phyloP scores from a whole-genome alignment of 1,140 invertebrate species.

The Danaus plexippus region DNA sequence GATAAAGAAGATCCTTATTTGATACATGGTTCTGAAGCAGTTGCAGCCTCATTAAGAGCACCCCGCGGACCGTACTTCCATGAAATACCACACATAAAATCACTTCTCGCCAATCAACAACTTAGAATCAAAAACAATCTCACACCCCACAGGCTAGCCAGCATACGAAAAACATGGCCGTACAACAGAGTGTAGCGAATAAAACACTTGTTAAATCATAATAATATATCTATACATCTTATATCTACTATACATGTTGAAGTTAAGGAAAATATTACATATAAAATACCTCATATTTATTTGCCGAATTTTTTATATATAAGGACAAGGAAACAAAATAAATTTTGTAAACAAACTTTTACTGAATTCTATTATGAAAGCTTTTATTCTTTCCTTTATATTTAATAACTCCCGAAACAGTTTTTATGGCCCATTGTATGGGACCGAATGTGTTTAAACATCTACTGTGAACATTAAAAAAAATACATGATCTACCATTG shows the following conservation, averaged over 20 bases:
- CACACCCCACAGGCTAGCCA: constrained; percentile 72
- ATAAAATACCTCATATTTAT: constrained; percentile 16
- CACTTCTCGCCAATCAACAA: constrained; percentile 74
- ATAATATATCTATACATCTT: constrained; percentile 2
- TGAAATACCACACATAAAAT: constrained; percentile 75
- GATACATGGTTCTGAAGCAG: constrained; percentile 68
- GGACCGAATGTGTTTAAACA: too few relatives aligned
- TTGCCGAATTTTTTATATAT: constrained; percentile 6
- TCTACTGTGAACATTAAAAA: too few relatives aligned
- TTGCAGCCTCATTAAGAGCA: constrained; percentile 68
- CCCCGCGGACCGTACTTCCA: constrained; percentile 69
- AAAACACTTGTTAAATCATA: constrained; percentile 5
- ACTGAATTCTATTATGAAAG: too few relatives aligned
- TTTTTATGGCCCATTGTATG: too few relatives aligned
- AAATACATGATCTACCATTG: too few relatives aligned
- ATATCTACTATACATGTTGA: constrained; percentile 13
- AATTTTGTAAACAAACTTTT: constrained; percentile 2
- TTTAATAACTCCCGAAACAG: too few relatives aligned
- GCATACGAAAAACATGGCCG: constrained; percentile 73
- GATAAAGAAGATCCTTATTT: constrained; percentile 65
- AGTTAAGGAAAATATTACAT: constrained; percentile 14
- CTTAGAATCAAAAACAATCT: constrained; percentile 73
- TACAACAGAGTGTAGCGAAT: constrained; percentile 65
- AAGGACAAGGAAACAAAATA: not conserved
- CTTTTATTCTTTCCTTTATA: too few relatives aligned